Base-by-base conservation (phyloP, 92 coral and sea anemone species). In the Palythoa caribaeorum region DNA sequence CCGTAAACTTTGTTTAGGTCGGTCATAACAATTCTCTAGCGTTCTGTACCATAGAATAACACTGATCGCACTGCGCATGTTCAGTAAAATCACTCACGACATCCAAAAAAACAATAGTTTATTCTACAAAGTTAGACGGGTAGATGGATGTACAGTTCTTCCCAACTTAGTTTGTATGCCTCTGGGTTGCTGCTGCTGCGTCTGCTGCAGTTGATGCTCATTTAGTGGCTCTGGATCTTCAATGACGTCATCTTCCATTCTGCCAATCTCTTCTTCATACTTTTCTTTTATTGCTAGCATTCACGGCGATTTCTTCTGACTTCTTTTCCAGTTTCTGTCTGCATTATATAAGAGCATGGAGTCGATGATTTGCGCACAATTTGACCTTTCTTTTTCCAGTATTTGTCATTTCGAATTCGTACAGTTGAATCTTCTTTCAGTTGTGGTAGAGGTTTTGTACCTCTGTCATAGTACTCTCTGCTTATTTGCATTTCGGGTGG, bases 381-480 rank as follows among this genome's bases (percentile, higher is more conserved):
- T 60, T 86, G 38, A 36, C 37, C 71, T 65, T 65, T 69, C 13
- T 53, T 72, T 21, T 60, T 12, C 48, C 50, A 62, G 21, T 57
- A 9, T 51, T 50, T 38, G 6, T 16, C 0, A 16, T 63, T 63
- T 63, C 28, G 20, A n/a, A 20, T 20, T 81, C 72, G 21, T 71
- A 71, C 70, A 8, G 71, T 38, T 20, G 74, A 60, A 63, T 47
- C 74, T 13, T 75, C 71, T 0, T 60, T 20, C 57, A 86, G 85
- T 71, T 75, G 48, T 48, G 65, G 86, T 73, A 86, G 87, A 48
- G 72, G 52, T 75, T 76, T 86, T 76, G 87, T 86, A n/a, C 79
- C 62, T 51, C 59, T 57, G 83, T 86, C 72, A 38, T 86, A 76
- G 68, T 86, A 50, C 84, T 59, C 75, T 76, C 71, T 86, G 86